phyloP scores from a whole-genome alignment of 2,797 vertebrate genomes.

The Thripadectes ignobilis region DNA sequence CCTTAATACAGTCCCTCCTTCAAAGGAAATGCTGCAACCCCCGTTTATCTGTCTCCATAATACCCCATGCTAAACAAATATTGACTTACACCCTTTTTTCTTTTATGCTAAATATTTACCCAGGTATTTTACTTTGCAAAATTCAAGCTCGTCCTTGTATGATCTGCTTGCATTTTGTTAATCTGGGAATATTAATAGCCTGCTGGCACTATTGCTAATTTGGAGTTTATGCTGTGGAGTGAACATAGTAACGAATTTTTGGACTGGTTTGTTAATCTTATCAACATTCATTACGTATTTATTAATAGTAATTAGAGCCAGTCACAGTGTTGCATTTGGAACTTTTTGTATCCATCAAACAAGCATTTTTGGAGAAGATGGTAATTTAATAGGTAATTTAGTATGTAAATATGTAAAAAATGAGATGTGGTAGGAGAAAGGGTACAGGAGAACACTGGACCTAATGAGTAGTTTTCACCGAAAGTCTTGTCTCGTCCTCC shows the following conservation, averaged over 20 bases:
- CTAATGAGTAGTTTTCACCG: neutral
- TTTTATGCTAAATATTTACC: constrained; percentile 14
- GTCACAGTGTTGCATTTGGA: neutral
- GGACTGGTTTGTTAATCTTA: constrained; percentile 40
- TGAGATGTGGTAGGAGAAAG: neutral
- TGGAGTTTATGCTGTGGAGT: neutral
- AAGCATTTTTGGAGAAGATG: neutral
- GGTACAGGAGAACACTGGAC: neutral
- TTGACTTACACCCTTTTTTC: neutral
- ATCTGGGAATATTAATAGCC: constrained; percentile 16
- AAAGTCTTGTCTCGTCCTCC: neutral
- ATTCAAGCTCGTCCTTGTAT: neutral
- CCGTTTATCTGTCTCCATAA: neutral
- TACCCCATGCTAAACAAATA: neutral
- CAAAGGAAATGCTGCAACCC: neutral
- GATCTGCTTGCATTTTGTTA: neutral
- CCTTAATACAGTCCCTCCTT: neutral
- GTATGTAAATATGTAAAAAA: neutral
- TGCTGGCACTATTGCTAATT: neutral
- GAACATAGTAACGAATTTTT: neutral
- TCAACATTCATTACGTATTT: constrained; percentile 7
- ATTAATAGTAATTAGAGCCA: constrained; percentile 25
- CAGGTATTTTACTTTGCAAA: neutral
- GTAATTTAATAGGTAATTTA: neutral
- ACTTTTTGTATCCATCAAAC: neutral